Base-by-base conservation (phyloP, 2,113 vertebrate genomes). In the Dissostichus mawsoni region DNA sequence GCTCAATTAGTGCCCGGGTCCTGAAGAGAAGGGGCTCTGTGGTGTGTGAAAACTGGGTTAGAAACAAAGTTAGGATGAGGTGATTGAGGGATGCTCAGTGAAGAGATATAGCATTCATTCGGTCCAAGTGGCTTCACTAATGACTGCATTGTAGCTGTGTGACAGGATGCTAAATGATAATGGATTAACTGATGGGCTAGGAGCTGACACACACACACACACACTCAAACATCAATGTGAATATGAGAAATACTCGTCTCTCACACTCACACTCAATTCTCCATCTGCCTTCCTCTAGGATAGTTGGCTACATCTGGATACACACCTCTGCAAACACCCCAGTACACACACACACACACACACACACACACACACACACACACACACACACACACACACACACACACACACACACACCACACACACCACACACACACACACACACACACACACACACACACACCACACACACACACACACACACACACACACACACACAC, bases 101-200 rank as follows among this genome's bases (percentile, higher is more conserved):
- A 56, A 20, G 69, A 67, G 76, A 53, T 20, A 55, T 58, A 70
- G 64, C 63, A 70, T 72, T 90, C 68, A 89, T 58, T 87, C 29
- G 62, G 67, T 80, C 90, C 67, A 90, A 87, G 76, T 50, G 47
- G 76, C 72, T 70, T 82, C 52, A 47, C 78, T 63, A 59, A 78
- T 85, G 85, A 79, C 76, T 84, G 73, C 68, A 83, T 86, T 70
- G 63, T 69, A 44, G 66, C 33, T 17, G 61, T 65, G 77, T 81
- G 90, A 91, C 82, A 90, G 74, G 82, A 77, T 44, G 48, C 77
- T 76, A 89, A 88, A 91, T 77, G 66, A 84, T 81, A 82, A 90
- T 80, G 69, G 86, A 88, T 88, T 84, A 84, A 76, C 20, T 77
- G 78, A 76, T 65, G 13, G 23, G n/a, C 2, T 9, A 65, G 11